Conservation (phyloP, 2,113 vertebrate genomes). For the Diadophis punctatus region DNA sequence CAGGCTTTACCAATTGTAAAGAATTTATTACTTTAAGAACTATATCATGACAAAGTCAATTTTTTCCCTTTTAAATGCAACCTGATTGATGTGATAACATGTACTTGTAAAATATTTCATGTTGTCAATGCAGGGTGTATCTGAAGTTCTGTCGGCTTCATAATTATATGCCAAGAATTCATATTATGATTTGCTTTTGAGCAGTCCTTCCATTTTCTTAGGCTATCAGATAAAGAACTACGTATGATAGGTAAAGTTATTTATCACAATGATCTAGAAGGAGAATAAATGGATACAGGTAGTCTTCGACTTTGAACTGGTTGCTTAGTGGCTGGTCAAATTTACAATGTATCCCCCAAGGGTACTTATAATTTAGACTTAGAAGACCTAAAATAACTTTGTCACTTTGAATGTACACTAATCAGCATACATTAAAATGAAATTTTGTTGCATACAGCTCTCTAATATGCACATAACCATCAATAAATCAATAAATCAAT, state of each 20-base stretch:
- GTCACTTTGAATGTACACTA: too few species aligned
- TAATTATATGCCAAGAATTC: conserved; percentile 63
- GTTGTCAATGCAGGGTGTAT: conserved; percentile 39
- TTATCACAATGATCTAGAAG: neutral
- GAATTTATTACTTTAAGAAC: conserved; percentile 78
- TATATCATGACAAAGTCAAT: conserved; percentile 76
- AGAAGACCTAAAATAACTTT: too few species aligned
- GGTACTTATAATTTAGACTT: neutral
- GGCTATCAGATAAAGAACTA: conserved; percentile 43
- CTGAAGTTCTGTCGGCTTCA: conserved; percentile 55
- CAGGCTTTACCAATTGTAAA: conserved; percentile 67
- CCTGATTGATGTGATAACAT: conserved; percentile 67
- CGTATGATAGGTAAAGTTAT: conserved; percentile 13
- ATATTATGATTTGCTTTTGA: conserved; percentile 44
- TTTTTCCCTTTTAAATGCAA: conserved; percentile 67
- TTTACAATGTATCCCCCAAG: neutral
- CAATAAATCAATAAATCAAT: too few species aligned
- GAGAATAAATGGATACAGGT: neutral
- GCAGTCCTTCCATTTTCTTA: conserved; percentile 50
- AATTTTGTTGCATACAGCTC: too few species aligned
- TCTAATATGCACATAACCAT: too few species aligned
- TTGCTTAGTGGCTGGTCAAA: neutral
- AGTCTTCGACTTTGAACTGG: neutral
- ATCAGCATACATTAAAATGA: too few species aligned
- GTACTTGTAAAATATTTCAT: conserved; percentile 59